Evolutionary conservation across 2,797 vertebrate genomes (phyloP).

Genomic region (Rhodeus uyekii): DNA sequence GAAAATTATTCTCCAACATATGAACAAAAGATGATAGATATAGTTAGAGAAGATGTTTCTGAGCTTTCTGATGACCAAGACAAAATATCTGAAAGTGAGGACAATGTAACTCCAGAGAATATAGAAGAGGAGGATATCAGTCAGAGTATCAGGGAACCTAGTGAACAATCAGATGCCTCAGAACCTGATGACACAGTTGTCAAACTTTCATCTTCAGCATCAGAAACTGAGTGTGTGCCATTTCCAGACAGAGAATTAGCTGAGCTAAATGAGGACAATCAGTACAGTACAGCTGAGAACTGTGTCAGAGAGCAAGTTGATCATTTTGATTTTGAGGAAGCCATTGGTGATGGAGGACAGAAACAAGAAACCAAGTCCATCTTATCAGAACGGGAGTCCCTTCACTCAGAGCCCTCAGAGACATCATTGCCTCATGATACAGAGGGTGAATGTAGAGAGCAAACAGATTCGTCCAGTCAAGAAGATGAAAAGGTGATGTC

Average conservation of each 20-base stretch:
- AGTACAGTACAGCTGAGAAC: constrained; percentile 20
- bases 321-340: neutral
- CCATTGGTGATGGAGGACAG: neutral
- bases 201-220: constrained; percentile 2
- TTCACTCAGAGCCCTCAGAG: neutral
- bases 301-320: constrained; percentile 1
- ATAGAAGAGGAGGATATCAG: neutral
- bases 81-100: constrained; percentile 1
- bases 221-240: constrained; percentile 5
- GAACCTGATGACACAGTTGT: constrained; percentile 15
- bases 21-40: constrained; percentile 8
- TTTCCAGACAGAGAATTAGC: neutral
- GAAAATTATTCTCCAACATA: neutral
- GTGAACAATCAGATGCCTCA: constrained; percentile 29
- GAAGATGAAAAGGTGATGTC: constrained; percentile 15
- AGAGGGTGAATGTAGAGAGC: neutral
- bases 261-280: constrained; percentile 23
- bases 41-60: neutral
- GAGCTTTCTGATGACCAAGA: constrained; percentile 16
- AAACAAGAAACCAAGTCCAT: neutral
- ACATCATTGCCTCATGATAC: neutral
- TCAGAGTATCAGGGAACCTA: constrained; percentile 6
- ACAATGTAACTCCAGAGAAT: neutral
- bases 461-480: constrained; percentile 10
- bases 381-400: constrained; percentile 12